phyloP scores from a whole-genome alignment of 2,888 invertebrate genomes.

The Ryuthela nishihirai region DNA sequence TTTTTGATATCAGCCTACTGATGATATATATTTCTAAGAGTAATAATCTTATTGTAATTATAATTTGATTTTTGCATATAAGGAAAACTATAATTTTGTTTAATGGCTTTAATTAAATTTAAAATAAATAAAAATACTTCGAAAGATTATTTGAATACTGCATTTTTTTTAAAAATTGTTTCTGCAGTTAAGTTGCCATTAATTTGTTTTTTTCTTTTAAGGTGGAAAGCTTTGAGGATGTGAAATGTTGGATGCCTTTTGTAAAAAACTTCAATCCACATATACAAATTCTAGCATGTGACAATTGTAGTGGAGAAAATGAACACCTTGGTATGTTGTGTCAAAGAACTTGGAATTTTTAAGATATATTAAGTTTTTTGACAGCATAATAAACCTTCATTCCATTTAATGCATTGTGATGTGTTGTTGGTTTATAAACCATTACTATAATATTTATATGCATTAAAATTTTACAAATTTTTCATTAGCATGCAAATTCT shows the following conservation, averaged over 20 bases:
- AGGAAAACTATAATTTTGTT: too few species aligned
- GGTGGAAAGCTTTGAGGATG: conserved; percentile 51
- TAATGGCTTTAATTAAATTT: too few species aligned
- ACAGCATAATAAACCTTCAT: neutral
- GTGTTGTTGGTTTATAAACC: too few species aligned
- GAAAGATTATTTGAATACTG: neutral
- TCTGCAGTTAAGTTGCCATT: neutral
- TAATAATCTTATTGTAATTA: too few species aligned
- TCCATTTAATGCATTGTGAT: neutral
- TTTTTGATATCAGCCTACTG: too few species aligned
- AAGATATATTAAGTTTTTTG: neutral
- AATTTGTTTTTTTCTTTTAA: conserved; percentile 41
- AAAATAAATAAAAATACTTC: too few species aligned
- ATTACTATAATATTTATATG: too few species aligned
- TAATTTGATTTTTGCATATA: too few species aligned
- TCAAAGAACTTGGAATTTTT: neutral
- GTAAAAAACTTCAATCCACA: conserved; percentile 56
- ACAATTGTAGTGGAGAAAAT: conserved; percentile 51
- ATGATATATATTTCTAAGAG: too few species aligned
- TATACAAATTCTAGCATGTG: conserved; percentile 60
- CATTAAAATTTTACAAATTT: too few species aligned
- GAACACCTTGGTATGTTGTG: conserved; percentile 44
- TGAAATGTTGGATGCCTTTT: conserved; percentile 54
- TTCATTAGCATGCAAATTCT: too few species aligned
- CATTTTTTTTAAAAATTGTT: neutral